These are phyloP conservation scores for Pristionchus mayeri DNA, from an alignment of 2,888 invertebrate species.

Conservation along the genomic window DNA sequence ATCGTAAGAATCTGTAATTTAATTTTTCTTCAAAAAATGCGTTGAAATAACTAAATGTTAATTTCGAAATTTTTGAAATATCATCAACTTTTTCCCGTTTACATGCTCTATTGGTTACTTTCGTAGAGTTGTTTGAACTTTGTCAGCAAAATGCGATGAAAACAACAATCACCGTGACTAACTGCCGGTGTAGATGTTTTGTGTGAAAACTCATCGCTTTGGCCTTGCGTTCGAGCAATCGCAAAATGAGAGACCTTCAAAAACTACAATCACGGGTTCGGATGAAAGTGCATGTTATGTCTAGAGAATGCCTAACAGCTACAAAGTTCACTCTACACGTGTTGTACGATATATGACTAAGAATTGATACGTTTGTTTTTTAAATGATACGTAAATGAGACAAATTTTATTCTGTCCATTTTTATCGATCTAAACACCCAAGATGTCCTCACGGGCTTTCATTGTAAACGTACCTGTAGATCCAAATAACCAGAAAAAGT, in stretches of 20 bases:
- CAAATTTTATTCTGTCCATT: background rate
- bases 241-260: background rate
- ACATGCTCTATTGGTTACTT: too few species aligned
- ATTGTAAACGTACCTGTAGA: background rate
- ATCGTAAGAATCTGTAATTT: background rate
- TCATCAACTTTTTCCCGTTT: too few species aligned
- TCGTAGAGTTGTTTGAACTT: too few species aligned
- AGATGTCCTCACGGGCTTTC: too few species aligned
- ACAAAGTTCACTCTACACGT: background rate
- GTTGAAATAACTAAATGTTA: too few species aligned
- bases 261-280: background rate
- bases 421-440: too few species aligned
- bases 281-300: too few species aligned
- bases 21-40: too few species aligned
- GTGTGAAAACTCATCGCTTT: conserved; percentile 13
- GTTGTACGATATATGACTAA: background rate
- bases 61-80: too few species aligned
- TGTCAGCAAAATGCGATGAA: too few species aligned
- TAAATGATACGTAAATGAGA: background rate
- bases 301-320: too few species aligned
- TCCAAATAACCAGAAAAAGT: background rate
- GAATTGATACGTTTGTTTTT: background rate
- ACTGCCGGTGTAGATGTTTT: background rate
- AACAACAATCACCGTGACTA: background rate
- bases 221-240: background rate